Evolutionary conservation across 2,888 invertebrate species (phyloP).

Genomic region (Monoplex corrugatus): DNA sequence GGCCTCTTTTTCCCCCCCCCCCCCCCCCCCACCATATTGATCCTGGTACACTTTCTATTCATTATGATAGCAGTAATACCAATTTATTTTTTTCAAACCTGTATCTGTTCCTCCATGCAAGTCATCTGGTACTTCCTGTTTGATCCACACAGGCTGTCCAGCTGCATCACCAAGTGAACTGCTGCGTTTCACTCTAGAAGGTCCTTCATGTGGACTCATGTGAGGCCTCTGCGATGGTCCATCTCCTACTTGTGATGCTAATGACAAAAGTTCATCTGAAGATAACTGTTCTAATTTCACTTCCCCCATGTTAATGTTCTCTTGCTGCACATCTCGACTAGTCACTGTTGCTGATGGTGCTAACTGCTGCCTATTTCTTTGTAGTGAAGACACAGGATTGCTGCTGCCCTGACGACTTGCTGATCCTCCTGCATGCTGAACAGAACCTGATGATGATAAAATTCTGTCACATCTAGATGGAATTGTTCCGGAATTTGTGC

Average conservation of each 20-base stretch:
- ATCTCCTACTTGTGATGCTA: slow-evolving; percentile 46
- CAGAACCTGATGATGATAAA: not conserved
- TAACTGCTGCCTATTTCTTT: not conserved
- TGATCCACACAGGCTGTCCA: slow-evolving; percentile 39
- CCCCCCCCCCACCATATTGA: no score
- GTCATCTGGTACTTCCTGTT: slow-evolving; percentile 32
- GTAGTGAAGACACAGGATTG: not conserved
- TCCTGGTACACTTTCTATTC: no score
- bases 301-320: slow-evolving; percentile 41
- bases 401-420: slow-evolving; percentile 24
- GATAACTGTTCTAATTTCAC: slow-evolving; percentile 47
- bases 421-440: not conserved
- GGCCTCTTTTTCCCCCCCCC: no score
- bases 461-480: not conserved
- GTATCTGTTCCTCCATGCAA: slow-evolving; percentile 4
- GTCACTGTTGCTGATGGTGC: slow-evolving; percentile 39
- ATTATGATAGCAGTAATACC: no score
- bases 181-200: not conserved
- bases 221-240: not conserved
- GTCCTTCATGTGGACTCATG: not conserved
- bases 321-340: slow-evolving; percentile 30
- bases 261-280: slow-evolving; percentile 46
- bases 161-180: slow-evolving; percentile 33
- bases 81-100: slow-evolving; percentile 31
- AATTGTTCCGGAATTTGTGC: slow-evolving; percentile 53